Conservation (phyloP, 35 echinoderm and acorn worm species). For the Eucidaris tribuloides region DNA sequence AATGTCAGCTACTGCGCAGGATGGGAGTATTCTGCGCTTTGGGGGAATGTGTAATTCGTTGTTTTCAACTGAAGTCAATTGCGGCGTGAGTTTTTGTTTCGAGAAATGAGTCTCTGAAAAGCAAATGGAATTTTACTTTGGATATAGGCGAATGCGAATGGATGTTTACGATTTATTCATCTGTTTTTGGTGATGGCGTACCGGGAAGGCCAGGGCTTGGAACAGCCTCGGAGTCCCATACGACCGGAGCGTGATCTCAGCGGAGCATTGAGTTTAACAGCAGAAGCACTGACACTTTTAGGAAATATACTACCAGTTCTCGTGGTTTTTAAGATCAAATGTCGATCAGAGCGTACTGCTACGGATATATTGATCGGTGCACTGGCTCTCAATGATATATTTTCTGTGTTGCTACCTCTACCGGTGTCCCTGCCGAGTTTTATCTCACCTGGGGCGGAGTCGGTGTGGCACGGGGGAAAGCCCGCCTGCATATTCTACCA, state of each 20-base stretch:
- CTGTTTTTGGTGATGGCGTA: conserved; percentile 53
- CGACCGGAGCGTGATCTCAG: conserved; percentile 75
- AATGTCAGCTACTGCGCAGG: too few species aligned
- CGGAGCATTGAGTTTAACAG: conserved; percentile 60
- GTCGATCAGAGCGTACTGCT: conserved; percentile 53
- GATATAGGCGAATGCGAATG: not conserved
- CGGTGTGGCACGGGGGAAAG: conserved; percentile 71
- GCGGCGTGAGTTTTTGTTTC: too few species aligned
- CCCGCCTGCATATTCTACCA: conserved; percentile 83
- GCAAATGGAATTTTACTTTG: too few species aligned
- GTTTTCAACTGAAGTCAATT: too few species aligned
- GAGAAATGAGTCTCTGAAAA: too few species aligned
- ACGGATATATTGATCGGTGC: conserved; percentile 78
- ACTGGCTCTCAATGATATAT: conserved; percentile 78
- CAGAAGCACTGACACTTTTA: conserved; percentile 67
- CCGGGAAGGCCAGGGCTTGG: conserved; percentile 71
- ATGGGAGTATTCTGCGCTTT: too few species aligned
- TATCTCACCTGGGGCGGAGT: conserved; percentile 45
- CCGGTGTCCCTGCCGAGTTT: conserved; percentile 88
- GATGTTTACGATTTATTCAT: not conserved
- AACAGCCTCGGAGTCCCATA: conserved; percentile 50
- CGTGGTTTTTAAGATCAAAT: conserved; percentile 68
- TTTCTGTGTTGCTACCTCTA: conserved; percentile 76
- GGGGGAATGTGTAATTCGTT: too few species aligned
- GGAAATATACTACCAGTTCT: conserved; percentile 80